phyloP scores from a whole-genome alignment of 2,797 vertebrate genomes.

The Tiaroga cobitis region DNA sequence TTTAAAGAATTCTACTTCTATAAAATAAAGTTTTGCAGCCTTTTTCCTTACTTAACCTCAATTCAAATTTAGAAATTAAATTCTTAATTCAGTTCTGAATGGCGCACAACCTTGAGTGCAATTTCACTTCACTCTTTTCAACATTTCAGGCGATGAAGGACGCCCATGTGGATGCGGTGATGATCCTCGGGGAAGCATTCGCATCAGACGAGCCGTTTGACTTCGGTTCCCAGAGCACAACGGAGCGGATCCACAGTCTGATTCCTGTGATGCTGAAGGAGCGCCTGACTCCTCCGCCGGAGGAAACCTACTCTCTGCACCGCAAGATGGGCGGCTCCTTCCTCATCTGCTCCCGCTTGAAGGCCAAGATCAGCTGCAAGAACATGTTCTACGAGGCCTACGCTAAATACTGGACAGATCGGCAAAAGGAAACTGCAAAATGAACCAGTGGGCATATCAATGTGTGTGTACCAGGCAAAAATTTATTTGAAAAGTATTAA shows the following conservation, averaged over 20 bases:
- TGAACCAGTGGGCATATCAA: not conserved
- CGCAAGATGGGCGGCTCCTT: constrained; percentile 98
- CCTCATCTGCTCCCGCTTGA: constrained; percentile 94
- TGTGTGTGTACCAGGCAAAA: not conserved
- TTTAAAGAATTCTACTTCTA: too few relatives aligned
- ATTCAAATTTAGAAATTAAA: not conserved
- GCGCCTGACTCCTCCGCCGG: constrained; percentile 90
- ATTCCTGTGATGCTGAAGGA: constrained; percentile 96
- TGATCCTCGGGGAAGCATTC: constrained; percentile 97
- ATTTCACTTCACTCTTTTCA: not conserved
- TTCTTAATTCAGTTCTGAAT: not conserved
- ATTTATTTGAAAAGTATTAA: not conserved
- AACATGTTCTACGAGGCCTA: constrained; percentile 89
- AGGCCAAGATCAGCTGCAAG: constrained; percentile 87
- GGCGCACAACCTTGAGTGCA: not conserved
- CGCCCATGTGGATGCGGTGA: constrained; percentile 93
- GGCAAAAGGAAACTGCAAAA: constrained; percentile 57
- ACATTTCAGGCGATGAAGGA: constrained; percentile 87
- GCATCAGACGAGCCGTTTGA: constrained; percentile 82
- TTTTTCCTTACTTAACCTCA: not conserved
- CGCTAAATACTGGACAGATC: constrained; percentile 84
- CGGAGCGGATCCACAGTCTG: constrained; percentile 91
- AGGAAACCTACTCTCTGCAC: constrained; percentile 97
- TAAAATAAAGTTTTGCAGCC: not conserved
- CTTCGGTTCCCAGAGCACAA: constrained; percentile 92